phyloP scores from a whole-genome alignment of 2,113 vertebrate genomes.

The Alaudala cheleensis region DNA sequence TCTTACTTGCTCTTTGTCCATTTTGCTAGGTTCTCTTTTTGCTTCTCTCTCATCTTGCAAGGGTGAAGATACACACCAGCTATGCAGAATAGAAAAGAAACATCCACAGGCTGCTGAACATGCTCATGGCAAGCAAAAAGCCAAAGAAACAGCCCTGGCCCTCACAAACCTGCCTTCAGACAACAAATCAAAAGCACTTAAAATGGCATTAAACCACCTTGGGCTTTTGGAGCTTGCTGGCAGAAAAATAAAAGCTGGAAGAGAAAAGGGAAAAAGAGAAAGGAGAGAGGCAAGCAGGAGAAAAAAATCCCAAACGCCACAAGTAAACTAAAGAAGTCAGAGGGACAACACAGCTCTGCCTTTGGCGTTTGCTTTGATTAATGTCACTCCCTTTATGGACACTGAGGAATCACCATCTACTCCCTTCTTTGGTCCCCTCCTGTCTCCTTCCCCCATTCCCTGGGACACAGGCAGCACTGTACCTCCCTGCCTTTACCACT shows the following conservation, averaged over 20 bases:
- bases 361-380: neutral
- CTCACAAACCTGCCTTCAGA: slow-evolving; percentile 52
- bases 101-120: slow-evolving; percentile 3
- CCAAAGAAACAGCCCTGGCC: slow-evolving; percentile 34
- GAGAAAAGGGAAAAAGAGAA: neutral
- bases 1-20: neutral
- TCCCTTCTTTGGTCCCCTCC: neutral
- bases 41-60: neutral
- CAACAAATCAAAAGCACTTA: slow-evolving; percentile 74
- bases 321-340: neutral
- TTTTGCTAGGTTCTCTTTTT: neutral
- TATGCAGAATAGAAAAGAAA: slow-evolving; percentile 49
- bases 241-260: slow-evolving; percentile 37
- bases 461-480: neutral
- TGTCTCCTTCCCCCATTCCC: neutral
- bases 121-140: slow-evolving; percentile 52
- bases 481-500: neutral
- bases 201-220: slow-evolving; percentile 65
- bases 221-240: slow-evolving; percentile 56
- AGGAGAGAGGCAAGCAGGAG: neutral
- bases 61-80: slow-evolving; percentile 11
- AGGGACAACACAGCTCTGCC: neutral
- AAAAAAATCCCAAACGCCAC: neutral
- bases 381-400: neutral
- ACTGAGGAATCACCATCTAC: neutral